phyloP scores from a whole-genome alignment of 2,113 vertebrate species.

The Oxyruncus cristatus region DNA sequence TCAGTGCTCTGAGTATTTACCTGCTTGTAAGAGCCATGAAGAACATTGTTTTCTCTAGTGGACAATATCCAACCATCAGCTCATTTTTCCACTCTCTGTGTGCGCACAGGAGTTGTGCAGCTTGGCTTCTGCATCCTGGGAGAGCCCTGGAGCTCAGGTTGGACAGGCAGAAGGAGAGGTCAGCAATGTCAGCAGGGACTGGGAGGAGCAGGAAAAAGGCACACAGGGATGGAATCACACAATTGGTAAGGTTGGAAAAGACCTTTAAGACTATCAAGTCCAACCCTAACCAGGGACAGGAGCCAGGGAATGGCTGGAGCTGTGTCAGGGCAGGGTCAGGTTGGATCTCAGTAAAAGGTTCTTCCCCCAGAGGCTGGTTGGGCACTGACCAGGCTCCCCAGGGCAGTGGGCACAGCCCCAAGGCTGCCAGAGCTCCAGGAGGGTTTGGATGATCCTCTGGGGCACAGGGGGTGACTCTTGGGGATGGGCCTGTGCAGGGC shows the following conservation, averaged over 20 bases:
- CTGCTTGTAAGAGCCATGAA: not conserved
- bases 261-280: not conserved
- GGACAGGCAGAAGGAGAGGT: not conserved
- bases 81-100: not conserved
- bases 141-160: not conserved
- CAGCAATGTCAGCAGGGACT: not conserved
- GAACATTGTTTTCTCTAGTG: not conserved
- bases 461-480: not conserved
- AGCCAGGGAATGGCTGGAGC: not conserved
- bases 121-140: not conserved
- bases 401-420: not conserved
- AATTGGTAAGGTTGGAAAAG: not conserved
- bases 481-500: not conserved
- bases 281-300: not conserved
- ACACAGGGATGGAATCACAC: too few species aligned
- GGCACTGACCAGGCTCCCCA: not conserved
- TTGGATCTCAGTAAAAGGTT: not conserved
- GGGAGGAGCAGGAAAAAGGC: not conserved
- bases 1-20: not conserved
- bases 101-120: not conserved
- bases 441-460: not conserved
- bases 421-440: not conserved
- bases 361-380: not conserved
- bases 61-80: not conserved
- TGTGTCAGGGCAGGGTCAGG: not conserved